Evolutionary conservation across 2,888 invertebrate species (phyloP).

Genomic region (Sipha maydis): DNA sequence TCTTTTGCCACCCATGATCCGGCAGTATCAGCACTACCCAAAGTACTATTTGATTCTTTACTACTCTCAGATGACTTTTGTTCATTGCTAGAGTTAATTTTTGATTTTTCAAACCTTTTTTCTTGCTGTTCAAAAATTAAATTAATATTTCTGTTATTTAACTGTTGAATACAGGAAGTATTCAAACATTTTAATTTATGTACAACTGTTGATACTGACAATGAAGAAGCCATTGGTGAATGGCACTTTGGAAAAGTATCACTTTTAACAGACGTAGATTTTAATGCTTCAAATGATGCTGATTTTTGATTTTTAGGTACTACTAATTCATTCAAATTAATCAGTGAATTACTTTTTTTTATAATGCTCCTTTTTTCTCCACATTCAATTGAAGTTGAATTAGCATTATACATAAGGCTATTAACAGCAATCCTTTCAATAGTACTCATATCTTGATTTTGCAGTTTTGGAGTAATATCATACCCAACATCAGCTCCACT

Average conservation of each 20-base stretch:
- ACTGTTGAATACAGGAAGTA: not conserved
- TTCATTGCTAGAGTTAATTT: conserved; percentile 11
- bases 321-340: conserved; percentile 27
- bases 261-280: not conserved
- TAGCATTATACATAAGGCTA: conserved; percentile 31
- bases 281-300: conserved; percentile 26
- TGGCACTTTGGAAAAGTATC: conserved; percentile 34
- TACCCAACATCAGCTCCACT: conserved; percentile 89
- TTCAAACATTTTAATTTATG: conserved; percentile 37
- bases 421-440: conserved; percentile 71
- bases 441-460: conserved; percentile 70
- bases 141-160: not conserved
- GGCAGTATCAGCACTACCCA: conserved; percentile 68
- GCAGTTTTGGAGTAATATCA: conserved; percentile 60
- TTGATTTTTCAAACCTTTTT: conserved; percentile 17
- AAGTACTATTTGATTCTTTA: conserved; percentile 49
- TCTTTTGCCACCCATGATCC: conserved; percentile 68
- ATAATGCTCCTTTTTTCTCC: not conserved
- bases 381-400: conserved; percentile 34
- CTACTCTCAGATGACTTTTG: conserved; percentile 40
- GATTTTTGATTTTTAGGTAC: conserved; percentile 18
- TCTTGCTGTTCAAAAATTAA: conserved; percentile 3
- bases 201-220: conserved; percentile 47
- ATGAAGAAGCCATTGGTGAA: conserved; percentile 47
- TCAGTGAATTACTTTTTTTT: conserved; percentile 48